phyloP scores from a whole-genome alignment of 2,113 vertebrate species.

The Eurystomus gularis region DNA sequence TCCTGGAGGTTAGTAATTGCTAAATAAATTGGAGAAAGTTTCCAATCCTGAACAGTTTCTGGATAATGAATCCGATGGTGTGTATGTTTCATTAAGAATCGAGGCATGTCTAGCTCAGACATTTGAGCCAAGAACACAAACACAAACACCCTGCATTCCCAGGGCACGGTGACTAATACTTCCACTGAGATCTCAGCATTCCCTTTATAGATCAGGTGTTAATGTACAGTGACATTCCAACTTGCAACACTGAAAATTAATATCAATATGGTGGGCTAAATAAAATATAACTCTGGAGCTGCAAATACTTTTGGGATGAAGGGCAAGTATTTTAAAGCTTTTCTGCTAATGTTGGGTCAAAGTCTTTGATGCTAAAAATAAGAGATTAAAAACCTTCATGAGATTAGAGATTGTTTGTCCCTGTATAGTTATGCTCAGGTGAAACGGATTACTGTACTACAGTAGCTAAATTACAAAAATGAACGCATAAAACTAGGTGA shows the following conservation, averaged over 20 bases:
- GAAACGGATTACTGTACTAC: background rate
- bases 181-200: conserved; percentile 71
- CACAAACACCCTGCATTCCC: conserved; percentile 50
- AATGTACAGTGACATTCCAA: conserved; percentile 76
- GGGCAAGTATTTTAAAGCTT: conserved; percentile 65
- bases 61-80: conserved; percentile 1
- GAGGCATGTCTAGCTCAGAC: conserved; percentile 48
- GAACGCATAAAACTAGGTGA: background rate
- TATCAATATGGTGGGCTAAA: conserved; percentile 67
- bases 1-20: background rate
- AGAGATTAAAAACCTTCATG: conserved; percentile 7
- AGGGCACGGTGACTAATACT: conserved; percentile 72
- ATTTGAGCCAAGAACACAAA: conserved; percentile 62
- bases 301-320: conserved; percentile 59
- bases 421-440: background rate
- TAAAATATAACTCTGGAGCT: conserved; percentile 65
- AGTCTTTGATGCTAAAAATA: conserved; percentile 70
- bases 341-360: conserved; percentile 68
- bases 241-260: conserved; percentile 75
- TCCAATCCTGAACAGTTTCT: background rate
- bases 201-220: conserved; percentile 83
- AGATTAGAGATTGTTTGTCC: background rate
- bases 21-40: background rate
- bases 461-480: background rate
- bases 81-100: conserved; percentile 70